A percentile compares a stretch with the other conserved stretches of the same genome.
phyloP scores from a whole-genome alignment of 2,888 invertebrate species.

The Callinectes sapidus region DNA sequence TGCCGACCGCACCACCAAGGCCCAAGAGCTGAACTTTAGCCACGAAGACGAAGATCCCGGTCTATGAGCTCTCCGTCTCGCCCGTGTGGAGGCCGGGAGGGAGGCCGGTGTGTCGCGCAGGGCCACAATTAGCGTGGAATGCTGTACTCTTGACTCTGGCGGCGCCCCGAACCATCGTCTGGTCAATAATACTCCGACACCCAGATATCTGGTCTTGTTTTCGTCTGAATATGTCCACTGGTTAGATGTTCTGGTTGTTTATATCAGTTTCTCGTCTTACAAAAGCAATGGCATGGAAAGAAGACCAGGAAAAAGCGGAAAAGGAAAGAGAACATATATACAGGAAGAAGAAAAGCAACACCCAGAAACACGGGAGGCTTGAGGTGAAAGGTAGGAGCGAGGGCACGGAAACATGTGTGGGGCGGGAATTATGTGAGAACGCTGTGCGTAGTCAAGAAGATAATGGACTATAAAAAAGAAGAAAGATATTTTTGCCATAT shows the following conservation, averaged over 20 bases:
- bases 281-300: neutral
- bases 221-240: constrained; percentile 37
- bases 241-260: constrained; percentile 39
- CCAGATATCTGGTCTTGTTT: constrained; percentile 43
- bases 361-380: neutral
- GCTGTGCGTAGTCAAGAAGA: neutral
- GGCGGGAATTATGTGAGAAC: constrained; percentile 8
- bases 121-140: constrained; percentile 57
- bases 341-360: neutral
- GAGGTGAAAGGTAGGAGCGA: neutral
- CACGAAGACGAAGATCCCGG: constrained; percentile 35
- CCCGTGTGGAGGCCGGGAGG: neutral
- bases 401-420: neutral
- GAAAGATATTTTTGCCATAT: neutral
- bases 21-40: neutral
- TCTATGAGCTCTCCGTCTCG: neutral
- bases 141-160: constrained; percentile 50
- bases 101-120: constrained; percentile 21
- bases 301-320: neutral
- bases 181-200: constrained; percentile 40
- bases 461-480: neutral
- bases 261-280: neutral
- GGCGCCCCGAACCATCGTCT: constrained; percentile 37
- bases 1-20: neutral
- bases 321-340: neutral